A percentile compares a stretch with the other conserved stretches of the same genome.
phyloP scores from a whole-genome alignment of 1,140 invertebrate species.

The Zaprionus taronus region DNA sequence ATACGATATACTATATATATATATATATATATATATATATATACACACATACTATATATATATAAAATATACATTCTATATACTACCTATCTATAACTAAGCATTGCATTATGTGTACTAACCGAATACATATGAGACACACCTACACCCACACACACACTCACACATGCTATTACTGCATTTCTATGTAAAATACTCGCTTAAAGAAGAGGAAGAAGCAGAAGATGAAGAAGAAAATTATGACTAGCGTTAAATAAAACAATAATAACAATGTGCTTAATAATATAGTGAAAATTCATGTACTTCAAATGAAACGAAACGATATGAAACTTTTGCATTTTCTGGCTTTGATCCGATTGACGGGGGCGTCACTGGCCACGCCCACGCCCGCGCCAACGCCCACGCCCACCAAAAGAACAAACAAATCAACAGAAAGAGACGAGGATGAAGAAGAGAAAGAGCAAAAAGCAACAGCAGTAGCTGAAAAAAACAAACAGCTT shows the following conservation, averaged over 20 bases:
- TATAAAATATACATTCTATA: constrained; percentile 27
- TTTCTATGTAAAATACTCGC: constrained; percentile 58
- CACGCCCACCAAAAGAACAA: constrained; percentile 56
- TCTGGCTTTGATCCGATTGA: constrained; percentile 40
- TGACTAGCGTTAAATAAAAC: constrained; percentile 10
- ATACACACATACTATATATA: constrained; percentile 23
- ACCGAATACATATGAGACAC: constrained; percentile 7
- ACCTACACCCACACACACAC: constrained; percentile 21
- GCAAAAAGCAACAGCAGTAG: constrained; percentile 1
- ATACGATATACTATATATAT: constrained; percentile 7
- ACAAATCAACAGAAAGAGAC: constrained; percentile 15
- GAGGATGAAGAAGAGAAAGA: neutral
- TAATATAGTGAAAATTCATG: constrained; percentile 33
- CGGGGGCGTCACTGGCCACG: constrained; percentile 60
- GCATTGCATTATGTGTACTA: constrained; percentile 22
- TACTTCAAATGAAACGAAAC: constrained; percentile 15
- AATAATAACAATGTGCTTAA: constrained; percentile 35
- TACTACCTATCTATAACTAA: constrained; percentile 24
- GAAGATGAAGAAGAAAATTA: constrained; percentile 7
- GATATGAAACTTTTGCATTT: constrained; percentile 19
- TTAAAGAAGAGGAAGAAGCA: neutral
- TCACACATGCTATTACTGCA: constrained; percentile 31
- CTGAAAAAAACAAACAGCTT: constrained; percentile 17
- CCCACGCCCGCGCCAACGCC: constrained; percentile 62
- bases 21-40: constrained; percentile 14